A percentile compares a stretch with the other conserved stretches of the same genome.
Evolutionary conservation across 2,888 invertebrate species (phyloP).

Genomic region (Sepiola atlantica): DNA sequence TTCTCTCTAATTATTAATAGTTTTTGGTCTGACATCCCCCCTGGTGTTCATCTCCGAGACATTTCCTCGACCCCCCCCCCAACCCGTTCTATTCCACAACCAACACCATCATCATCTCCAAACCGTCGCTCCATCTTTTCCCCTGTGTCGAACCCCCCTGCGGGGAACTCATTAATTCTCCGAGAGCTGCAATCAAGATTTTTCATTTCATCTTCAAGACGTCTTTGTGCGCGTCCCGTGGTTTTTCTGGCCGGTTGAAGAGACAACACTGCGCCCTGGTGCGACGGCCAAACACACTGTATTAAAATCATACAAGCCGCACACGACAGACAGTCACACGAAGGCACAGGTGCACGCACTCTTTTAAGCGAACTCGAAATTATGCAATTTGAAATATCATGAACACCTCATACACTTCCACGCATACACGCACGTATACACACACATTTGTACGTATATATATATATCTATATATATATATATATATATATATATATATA

Average conservation of each 20-base stretch:
- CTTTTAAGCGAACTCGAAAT: not conserved
- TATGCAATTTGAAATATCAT: too few species aligned
- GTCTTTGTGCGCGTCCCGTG: not conserved
- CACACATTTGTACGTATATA: not conserved
- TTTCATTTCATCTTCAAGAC: not conserved
- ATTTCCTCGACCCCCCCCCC: too few species aligned
- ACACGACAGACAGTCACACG: not conserved
- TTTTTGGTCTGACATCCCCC: too few species aligned
- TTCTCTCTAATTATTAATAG: too few species aligned
- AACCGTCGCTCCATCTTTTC: not conserved
- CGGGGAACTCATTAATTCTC: constrained; percentile 12
- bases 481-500: too few species aligned
- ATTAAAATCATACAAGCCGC: not conserved
- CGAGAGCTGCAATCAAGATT: not conserved
- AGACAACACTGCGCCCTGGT: not conserved
- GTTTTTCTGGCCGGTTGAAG: not conserved
- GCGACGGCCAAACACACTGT: not conserved
- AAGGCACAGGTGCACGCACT: too few species aligned
- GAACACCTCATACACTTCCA: not conserved
- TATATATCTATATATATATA: not conserved
- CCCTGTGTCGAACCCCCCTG: not conserved
- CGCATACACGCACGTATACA: not conserved
- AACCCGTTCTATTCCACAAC: too few species aligned
- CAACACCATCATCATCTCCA: too few species aligned
- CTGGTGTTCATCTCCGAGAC: too few species aligned